A percentile compares a stretch with the other conserved stretches of the same genome.
phyloP scores from a whole-genome alignment of 2,797 vertebrate genomes.

The Periparus ater region DNA sequence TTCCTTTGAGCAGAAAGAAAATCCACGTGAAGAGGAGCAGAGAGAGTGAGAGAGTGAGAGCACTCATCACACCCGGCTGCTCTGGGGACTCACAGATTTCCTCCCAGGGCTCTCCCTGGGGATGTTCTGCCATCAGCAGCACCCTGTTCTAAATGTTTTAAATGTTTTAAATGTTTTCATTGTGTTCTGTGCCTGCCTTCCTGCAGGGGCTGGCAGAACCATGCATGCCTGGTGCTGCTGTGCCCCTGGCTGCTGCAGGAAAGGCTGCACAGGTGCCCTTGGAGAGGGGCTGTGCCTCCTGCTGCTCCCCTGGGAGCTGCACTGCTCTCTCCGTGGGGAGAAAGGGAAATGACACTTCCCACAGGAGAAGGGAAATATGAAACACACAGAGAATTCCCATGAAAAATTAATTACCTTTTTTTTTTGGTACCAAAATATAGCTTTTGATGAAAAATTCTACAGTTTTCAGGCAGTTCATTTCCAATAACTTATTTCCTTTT shows the following conservation, averaged over 20 bases:
- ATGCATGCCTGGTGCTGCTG: background rate
- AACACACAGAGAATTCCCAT: background rate
- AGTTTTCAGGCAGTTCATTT: background rate
- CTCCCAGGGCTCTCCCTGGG: background rate
- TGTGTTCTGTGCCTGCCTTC: background rate
- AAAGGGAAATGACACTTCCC: background rate
- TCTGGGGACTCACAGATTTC: background rate
- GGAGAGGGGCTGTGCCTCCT: background rate
- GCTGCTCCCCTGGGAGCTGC: background rate
- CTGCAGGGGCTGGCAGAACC: background rate
- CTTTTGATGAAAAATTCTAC: background rate
- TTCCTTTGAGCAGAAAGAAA: background rate
- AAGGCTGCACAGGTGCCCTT: background rate
- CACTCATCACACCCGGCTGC: background rate
- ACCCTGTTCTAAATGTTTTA: no score
- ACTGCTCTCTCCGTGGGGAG: background rate
- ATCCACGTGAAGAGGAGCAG: background rate
- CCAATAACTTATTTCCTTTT: background rate
- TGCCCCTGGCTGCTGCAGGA: background rate
- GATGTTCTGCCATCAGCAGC: background rate
- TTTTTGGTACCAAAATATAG: background rate
- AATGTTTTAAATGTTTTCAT: no score
- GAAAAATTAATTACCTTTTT: background rate
- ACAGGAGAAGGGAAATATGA: background rate
- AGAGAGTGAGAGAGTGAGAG: background rate